Evolutionary conservation across 2,797 vertebrate genomes (phyloP).

Genomic region (Clarias platycephalus): DNA sequence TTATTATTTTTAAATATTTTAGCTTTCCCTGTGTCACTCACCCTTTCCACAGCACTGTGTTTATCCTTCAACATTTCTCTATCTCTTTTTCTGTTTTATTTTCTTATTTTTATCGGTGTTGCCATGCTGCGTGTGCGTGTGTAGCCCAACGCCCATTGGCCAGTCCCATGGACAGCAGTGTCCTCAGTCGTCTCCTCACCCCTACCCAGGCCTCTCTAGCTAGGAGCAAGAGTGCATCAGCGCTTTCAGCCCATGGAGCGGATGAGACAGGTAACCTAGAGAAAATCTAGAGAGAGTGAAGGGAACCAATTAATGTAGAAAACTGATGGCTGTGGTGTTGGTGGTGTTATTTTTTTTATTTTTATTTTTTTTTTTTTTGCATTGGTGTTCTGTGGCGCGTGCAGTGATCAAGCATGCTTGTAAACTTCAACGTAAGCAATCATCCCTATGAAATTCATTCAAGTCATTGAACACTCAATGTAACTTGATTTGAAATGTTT

Average conservation of each 20-base stretch:
- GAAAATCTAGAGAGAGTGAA: constrained; percentile 56
- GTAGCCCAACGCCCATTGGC: constrained; percentile 80
- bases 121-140: constrained; percentile 56
- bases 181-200: constrained; percentile 87
- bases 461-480: neutral
- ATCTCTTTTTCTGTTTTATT: constrained; percentile 52
- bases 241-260: constrained; percentile 84
- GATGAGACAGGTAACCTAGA: constrained; percentile 85
- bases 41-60: constrained; percentile 51
- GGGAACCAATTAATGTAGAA: constrained; percentile 8
- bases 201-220: constrained; percentile 93
- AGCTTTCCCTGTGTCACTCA: constrained; percentile 63
- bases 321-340: constrained; percentile 34
- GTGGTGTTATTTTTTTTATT: constrained; percentile 2
- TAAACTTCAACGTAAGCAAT: neutral
- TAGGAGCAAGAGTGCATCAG: constrained; percentile 90
- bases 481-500: neutral
- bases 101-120: constrained; percentile 54
- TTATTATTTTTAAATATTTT: constrained; percentile 69
- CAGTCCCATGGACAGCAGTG: constrained; percentile 82
- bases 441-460: neutral
- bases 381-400: constrained; percentile 22
- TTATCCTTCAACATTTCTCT: constrained; percentile 56
- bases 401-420: neutral
- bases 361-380: neutral